These are phyloP conservation scores for Drosophila histrio DNA, from an alignment of 2,888 invertebrate genomes.

Conservation along the genomic window DNA sequence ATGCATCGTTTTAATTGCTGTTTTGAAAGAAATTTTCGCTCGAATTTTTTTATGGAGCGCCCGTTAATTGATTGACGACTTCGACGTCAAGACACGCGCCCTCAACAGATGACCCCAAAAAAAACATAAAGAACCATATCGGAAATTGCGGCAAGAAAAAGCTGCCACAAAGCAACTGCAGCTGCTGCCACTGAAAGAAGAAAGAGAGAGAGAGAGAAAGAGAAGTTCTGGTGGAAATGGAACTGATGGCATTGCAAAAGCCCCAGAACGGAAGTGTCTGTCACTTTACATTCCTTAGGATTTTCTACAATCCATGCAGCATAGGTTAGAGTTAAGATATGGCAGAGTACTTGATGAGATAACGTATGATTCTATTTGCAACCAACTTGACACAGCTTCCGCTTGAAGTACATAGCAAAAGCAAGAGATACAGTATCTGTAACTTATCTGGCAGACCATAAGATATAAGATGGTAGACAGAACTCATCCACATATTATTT, in stretches of 20 bases:
- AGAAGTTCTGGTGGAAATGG: slow-evolving; percentile 2
- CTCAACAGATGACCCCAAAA: slow-evolving; percentile 43
- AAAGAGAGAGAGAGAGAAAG: background rate
- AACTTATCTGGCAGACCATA: slow-evolving; percentile 2
- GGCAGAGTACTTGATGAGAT: background rate
- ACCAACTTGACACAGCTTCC: slow-evolving; percentile 3
- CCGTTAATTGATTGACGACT: slow-evolving; percentile 69
- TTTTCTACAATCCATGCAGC: background rate
- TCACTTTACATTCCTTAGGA: slow-evolving; percentile 38
- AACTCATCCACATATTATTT: background rate
- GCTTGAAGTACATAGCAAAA: background rate
- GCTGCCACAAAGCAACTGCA: slow-evolving; percentile 33
- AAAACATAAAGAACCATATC: background rate
- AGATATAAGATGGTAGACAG: background rate
- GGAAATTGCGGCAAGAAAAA: slow-evolving; percentile 18
- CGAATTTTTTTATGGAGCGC: slow-evolving; percentile 14
- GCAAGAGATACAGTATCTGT: background rate
- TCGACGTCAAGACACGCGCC: slow-evolving; percentile 18
- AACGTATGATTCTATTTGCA: slow-evolving; percentile 7
- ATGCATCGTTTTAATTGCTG: slow-evolving; percentile 48
- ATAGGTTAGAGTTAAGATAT: slow-evolving; percentile 13
- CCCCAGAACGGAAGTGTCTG: slow-evolving; percentile 49
- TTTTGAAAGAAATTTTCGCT: slow-evolving; percentile 42
- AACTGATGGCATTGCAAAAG: slow-evolving; percentile 49
- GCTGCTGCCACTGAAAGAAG: slow-evolving; percentile 25